Evolutionary conservation across 2,888 invertebrate species (phyloP), one percentile per base, ranked within the genome.

Genomic region (Ctenicera cuprea): DNA sequence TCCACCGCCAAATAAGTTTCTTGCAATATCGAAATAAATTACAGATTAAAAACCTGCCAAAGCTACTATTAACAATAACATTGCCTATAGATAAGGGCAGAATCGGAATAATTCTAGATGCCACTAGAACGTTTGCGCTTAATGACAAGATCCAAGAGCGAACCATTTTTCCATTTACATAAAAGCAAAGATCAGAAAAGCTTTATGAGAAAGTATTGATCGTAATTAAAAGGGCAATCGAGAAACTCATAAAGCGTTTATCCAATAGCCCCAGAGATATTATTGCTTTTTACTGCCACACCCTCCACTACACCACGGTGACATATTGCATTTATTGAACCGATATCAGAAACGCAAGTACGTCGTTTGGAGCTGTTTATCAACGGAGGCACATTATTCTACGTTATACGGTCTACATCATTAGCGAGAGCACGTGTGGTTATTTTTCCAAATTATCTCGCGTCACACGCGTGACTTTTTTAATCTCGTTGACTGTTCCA

Each of bases 271-370:
- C 74, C 73, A 20, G 41, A 68, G 63, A 59, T 65, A 69, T 71
- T 70, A 74, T 74, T 74, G 70, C 74, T 70, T 74, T 74, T 74
- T 74, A 71, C 70, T 62, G 57, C 71, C 67, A 59, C 71, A 71
- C 74, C 71, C 70, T 66, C 71, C 16, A 62, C 38, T 41, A 66
- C 20, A 62, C 70, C 66, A 48, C 45, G 70, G 50, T 71, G 74
- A 71, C 74, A 74, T 74, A 74, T 70, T 71, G 70, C 70, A 71
- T 74, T 74, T 74, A 74, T 74, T 74, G 74, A 74, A 67, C 69
- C 69, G 65, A 65, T 73, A 73, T 65, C 73, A 73, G 69, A 73
- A 65, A 73, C 45, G 63, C 52, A 65, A 70, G 69, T 73, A 69
- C 69, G 38, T 73, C 64, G 50, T 68, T 50, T 65, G 38, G 45